Evolutionary conservation across 1,140 invertebrate genomes (phyloP).

Genomic region (Heliothis subflexa): DNA sequence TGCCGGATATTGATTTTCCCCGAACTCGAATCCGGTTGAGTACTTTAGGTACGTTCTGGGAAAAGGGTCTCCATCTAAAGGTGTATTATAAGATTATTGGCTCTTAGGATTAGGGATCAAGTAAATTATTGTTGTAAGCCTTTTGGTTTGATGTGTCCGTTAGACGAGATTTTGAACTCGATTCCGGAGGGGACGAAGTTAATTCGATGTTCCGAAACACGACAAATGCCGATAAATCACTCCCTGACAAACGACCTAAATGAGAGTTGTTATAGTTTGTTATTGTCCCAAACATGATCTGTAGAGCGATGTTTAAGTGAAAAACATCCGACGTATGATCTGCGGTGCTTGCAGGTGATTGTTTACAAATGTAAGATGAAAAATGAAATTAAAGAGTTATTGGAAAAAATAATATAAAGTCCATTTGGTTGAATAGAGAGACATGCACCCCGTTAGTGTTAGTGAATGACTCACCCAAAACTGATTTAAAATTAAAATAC

Average conservation of each 20-base stretch:
- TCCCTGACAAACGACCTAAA: background rate
- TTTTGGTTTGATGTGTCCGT: background rate
- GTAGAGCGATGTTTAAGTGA: constrained; percentile 1
- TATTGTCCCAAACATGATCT: constrained; percentile 10
- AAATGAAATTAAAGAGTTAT: background rate
- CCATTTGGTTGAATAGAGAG: too few species aligned
- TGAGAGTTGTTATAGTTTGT: background rate
- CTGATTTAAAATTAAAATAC: too few species aligned
- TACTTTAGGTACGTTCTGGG: constrained; percentile 8
- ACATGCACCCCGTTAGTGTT: too few species aligned
- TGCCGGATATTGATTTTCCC: constrained; percentile 34
- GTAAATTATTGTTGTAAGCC: constrained; percentile 12
- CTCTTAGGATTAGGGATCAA: constrained; percentile 7
- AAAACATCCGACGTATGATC: background rate
- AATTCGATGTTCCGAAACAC: background rate
- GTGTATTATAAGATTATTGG: constrained; percentile 27
- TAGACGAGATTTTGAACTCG: background rate
- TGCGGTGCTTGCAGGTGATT: background rate
- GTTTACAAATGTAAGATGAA: background rate
- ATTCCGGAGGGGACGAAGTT: background rate
- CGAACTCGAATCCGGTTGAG: constrained; percentile 15
- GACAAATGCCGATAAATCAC: background rate
- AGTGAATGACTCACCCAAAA: too few species aligned
- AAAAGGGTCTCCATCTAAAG: constrained; percentile 4
- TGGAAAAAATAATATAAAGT: background rate